Base-by-base conservation (phyloP, 2,888 invertebrate genomes). In the Portevinia maculata region DNA sequence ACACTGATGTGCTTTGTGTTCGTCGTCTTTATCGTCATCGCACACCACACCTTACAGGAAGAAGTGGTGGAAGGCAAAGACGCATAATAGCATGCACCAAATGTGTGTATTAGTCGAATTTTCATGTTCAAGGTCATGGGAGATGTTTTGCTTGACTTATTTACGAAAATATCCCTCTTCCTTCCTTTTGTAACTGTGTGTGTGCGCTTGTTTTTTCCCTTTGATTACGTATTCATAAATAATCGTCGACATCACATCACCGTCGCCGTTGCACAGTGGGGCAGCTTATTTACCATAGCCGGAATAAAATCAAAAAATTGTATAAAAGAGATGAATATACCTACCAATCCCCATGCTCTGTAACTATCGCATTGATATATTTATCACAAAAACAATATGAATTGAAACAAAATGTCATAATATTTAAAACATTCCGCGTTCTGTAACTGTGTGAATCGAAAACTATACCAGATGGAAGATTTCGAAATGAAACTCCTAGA, bases 41-140 rank as follows among this genome's bases (percentile, higher is more conserved):
- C 24, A 24, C 24, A 3, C 24, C 24, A 24, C 24, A 24, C 2
- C 5, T 46, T 17, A 37, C 5, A 3, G 13, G 15, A 32, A 19
- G 39, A n/a, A 44, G 46, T 17, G 24, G 1, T 41, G 9, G 21
- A n/a, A n/a, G n/a, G 48, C 13, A 17, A 17, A 19, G 44, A 71
- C 55, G 71, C 78, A 73, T 53, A 37, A 73, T 64, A 52, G 30
- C 32, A 64, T 30, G 15, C 17, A n/a, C n/a, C 9, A 8, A 19
- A 8, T 55, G 39, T 48, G 62, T 62, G 69, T 50, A 2, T 46
- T 67, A 44, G 55, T 44, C 11, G 30, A 59, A 50, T 79, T 75
- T 79, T 79, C 75, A 69, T 79, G 79, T 75, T 75, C 79, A 79
- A 79, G 79, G 79, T 75, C 79, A 79, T 62, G 62, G 57, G 62